Conservation (phyloP, 2,888 invertebrate genomes). For the Stenichneumon culpator region DNA sequence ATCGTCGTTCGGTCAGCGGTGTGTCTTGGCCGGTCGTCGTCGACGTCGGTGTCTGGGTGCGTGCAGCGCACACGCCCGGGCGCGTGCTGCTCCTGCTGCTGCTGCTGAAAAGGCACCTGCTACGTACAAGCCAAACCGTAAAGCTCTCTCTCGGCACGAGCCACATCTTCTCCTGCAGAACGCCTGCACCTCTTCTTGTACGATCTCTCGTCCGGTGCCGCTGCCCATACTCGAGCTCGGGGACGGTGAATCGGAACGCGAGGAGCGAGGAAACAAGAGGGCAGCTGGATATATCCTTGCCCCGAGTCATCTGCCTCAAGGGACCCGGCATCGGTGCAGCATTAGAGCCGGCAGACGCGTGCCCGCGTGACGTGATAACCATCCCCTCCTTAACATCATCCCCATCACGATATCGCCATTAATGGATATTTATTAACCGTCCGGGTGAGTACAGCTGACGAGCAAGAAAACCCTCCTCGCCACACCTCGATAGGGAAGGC, state of each 20-base stretch:
- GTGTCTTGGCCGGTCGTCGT: slow-evolving; percentile 25
- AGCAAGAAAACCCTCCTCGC: slow-evolving; percentile 35
- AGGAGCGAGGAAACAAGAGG: slow-evolving; percentile 57
- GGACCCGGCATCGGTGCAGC: background rate
- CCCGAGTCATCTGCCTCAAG: slow-evolving; percentile 81
- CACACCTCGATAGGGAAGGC: slow-evolving; percentile 4
- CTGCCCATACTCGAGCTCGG: background rate
- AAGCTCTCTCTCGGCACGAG: slow-evolving; percentile 78
- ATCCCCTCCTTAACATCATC: slow-evolving; percentile 75
- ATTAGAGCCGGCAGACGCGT: slow-evolving; percentile 72
- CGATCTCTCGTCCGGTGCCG: slow-evolving; percentile 1
- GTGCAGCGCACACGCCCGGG: slow-evolving; percentile 69
- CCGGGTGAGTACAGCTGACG: slow-evolving; percentile 71
- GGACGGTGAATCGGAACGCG: background rate
- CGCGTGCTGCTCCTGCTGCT: slow-evolving; percentile 66
- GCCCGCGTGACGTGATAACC: slow-evolving; percentile 83
- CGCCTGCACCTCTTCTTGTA: slow-evolving; percentile 50
- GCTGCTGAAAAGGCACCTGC: slow-evolving; percentile 79
- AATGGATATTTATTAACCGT: slow-evolving; percentile 84
- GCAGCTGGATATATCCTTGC: slow-evolving; percentile 80
- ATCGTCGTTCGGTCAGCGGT: background rate
- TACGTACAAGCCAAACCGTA: slow-evolving; percentile 72
- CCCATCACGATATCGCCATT: slow-evolving; percentile 71
- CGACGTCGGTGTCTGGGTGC: slow-evolving; percentile 59
- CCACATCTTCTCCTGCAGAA: slow-evolving; percentile 67